Base-by-base conservation (phyloP, 2,888 invertebrate species). In the Cybosia mesomella region DNA sequence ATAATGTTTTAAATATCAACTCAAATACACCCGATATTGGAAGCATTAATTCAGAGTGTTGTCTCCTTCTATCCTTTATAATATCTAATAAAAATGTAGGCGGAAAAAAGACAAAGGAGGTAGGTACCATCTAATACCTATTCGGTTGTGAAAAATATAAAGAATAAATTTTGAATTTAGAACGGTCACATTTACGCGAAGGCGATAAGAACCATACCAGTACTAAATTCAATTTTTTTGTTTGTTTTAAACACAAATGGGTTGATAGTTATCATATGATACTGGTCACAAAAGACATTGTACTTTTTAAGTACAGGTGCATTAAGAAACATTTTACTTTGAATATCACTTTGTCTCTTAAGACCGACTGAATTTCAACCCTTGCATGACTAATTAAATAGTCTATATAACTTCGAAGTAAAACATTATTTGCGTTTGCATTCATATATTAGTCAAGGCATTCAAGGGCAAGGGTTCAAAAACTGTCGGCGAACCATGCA, bases 401-500 rank as follows among this genome's bases (percentile, higher is more conserved):
- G 43, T 49, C 8, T 49, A 1, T 18, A 18, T 49, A 13, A 36
- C 58, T 58, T 36, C 32, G 32, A 58, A 21, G n/a, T 34, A 36
- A 58, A 58, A 21, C 15, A 24, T 28, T 57, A 0, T 58, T 58
- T 58, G 3, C 11, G 58, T 58, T 21, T 21, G 8, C 8, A 8
- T 59, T 34, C 21, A 34, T 36, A n/a, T n/a, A n/a, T n/a, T n/a
- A n/a, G n/a, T n/a, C n/a, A n/a, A n/a, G n/a, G n/a, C 21, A 36
- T 3, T 58, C 58, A 15, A 59, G 36, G 58, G 36, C 36, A 36
- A 22, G 15, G 58, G 58, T 59, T 59, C 9, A 36, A 15, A 59
- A 9, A 36, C 34, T 59, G 34, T 2, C 15, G 21, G 13, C 21
- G 34, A 34, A 58, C 22, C 24, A 9, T 11, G 9, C 49, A 49